Base-by-base conservation (phyloP, 2,888 invertebrate genomes). In the Stenotaenia linearis region DNA sequence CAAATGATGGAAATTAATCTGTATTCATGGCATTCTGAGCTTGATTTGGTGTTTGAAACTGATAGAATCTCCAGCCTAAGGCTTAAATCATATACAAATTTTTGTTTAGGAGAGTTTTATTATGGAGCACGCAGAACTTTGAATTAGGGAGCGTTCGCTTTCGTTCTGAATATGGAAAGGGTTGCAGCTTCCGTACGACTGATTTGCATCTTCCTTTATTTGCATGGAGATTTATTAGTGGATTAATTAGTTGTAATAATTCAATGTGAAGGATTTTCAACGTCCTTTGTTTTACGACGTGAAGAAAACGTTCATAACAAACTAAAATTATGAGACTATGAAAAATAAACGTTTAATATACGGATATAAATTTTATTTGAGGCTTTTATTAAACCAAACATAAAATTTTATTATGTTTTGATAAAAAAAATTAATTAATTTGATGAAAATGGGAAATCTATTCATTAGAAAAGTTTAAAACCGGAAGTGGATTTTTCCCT, bases 161-260 rank as follows among this genome's bases (percentile, higher is more conserved):
- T 69, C 69, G 25, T 69, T 12, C 69, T 69, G 69, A 69, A 69
- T 69, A 69, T 69, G 69, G 69, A 69, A 69, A 69, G 25, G 28
- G 69, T 69, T 69, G 69, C 69, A 69, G 69, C 69, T 69, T 69
- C 69, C 69, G 25, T 69, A n/a, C 9, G 25, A 69, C 25, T 28
- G 69, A 69, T 69, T 69, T 69, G 69, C 69, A 69, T 69, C 25
- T 69, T 69, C 69, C 69, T 69, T 69, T 69, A 69, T 69, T 69
- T 69, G 10, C 69, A 69, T 69, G 69, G 69, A 69, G 69, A 69
- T 69, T 69, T 69, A 69, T 69, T 69, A 69, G 23, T 28, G 69
- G 69, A 69, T 69, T 69, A 69, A 69, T 69, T 69, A 69, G 69
- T 69, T 69, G 69, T 28, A 28, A 28, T 69, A 69, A 69, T 69